These are phyloP conservation scores for Mareca penelope DNA, from an alignment of 2,797 vertebrate species.

Conservation along the genomic window DNA sequence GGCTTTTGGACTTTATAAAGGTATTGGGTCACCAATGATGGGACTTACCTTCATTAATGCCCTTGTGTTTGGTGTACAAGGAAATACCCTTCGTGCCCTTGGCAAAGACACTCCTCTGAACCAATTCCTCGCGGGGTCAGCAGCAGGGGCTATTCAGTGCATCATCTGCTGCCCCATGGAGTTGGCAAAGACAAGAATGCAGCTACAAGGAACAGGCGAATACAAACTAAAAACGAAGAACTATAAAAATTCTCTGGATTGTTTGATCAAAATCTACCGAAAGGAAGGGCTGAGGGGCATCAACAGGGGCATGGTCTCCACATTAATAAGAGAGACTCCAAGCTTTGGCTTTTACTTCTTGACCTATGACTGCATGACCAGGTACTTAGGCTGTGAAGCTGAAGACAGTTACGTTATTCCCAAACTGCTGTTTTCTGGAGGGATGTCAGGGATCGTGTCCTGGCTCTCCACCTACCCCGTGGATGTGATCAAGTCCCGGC, in stretches of 20 bases:
- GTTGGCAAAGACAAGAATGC: slow-evolving; percentile 97
- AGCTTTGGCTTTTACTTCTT: slow-evolving; percentile 96
- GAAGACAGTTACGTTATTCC: slow-evolving; percentile 89
- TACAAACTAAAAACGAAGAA: slow-evolving; percentile 85
- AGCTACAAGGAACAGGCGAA: slow-evolving; percentile 93
- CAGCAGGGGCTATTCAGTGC: slow-evolving; percentile 92
- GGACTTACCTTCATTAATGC: slow-evolving; percentile 98
- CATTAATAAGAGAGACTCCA: slow-evolving; percentile 91
- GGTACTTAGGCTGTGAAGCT: slow-evolving; percentile 88
- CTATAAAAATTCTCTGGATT: slow-evolving; percentile 96
- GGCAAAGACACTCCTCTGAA: slow-evolving; percentile 88
- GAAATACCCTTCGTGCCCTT: slow-evolving; percentile 88
- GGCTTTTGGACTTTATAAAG: slow-evolving; percentile 94
- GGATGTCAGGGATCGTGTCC: slow-evolving; percentile 92
- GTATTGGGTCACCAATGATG: slow-evolving; percentile 98
- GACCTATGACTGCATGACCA: slow-evolving; percentile 90
- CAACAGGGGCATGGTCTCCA: slow-evolving; percentile 93
- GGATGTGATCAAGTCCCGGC: slow-evolving; percentile 95
- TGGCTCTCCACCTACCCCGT: slow-evolving; percentile 96
- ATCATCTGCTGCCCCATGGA: slow-evolving; percentile 98
- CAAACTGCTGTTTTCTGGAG: slow-evolving; percentile 93
- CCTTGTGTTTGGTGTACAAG: slow-evolving; percentile 96
- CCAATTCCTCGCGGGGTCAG: slow-evolving; percentile 94
- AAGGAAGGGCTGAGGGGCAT: slow-evolving; percentile 89
- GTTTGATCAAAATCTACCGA: slow-evolving; percentile 90